These are phyloP conservation scores for Folsomia manolachei DNA, from an alignment of 2,888 invertebrate species.

Conservation along the genomic window DNA sequence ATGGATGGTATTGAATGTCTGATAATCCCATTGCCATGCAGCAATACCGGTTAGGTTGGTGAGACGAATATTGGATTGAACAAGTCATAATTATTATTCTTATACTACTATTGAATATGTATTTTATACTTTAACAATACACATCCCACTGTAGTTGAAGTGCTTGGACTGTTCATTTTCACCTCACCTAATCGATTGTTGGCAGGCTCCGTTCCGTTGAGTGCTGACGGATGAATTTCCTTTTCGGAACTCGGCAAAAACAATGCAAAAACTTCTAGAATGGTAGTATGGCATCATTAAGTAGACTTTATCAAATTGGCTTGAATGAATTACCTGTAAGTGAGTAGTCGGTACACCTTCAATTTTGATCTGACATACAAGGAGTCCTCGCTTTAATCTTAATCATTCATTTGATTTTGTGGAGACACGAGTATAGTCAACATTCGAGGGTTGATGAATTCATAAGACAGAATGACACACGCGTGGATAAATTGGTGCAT, in stretches of 20 bases:
- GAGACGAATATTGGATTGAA: too few species aligned
- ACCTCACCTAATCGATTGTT: background rate
- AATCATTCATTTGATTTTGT: background rate
- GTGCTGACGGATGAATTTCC: slow-evolving; percentile 1
- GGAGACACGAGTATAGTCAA: background rate
- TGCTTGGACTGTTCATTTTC: background rate
- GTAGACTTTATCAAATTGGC: too few species aligned
- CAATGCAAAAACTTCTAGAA: background rate
- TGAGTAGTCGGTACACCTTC: too few species aligned
- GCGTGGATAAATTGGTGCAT: background rate
- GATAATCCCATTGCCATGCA: background rate
- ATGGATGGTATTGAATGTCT: background rate
- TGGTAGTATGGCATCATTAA: background rate
- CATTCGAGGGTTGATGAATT: too few species aligned
- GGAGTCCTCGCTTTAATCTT: too few species aligned
- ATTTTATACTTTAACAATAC: background rate
- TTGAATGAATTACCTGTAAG: too few species aligned
- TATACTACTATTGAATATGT: too few species aligned
- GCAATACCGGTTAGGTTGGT: background rate
- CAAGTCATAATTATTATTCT: too few species aligned
- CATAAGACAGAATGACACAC: background rate
- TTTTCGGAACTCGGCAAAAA: slow-evolving; percentile 5
- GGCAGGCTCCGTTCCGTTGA: too few species aligned
- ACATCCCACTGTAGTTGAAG: background rate
- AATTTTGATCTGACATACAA: background rate